Evolutionary conservation across 2,888 invertebrate species (phyloP), one percentile per base, ranked within the genome.

Genomic region (Phrixothrix hirtus): DNA sequence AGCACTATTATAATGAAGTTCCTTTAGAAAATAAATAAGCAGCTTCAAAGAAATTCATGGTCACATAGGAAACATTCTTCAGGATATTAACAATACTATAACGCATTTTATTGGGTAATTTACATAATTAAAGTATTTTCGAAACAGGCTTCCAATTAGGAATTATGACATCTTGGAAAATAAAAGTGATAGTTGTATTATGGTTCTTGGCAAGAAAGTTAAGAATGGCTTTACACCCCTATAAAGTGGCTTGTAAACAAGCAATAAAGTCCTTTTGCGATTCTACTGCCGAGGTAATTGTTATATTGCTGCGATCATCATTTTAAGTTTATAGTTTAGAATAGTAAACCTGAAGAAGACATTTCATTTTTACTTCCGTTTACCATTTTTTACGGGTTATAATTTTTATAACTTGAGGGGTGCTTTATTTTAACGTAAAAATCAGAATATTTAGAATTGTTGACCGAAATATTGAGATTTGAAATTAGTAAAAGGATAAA

Each of bases 161-260:
- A 44, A 48, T 53, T 53, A 53, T 48, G 47, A 37, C 53, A 47
- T 38, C 26, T 38, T 31, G 15, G 43, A 34, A 25, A 53, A 43
- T 47, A 47, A 53, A 47, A 46, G 37, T 30, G 37, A 53, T 53
- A 43, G 47, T 48, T 53, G 41, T 37, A 41, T 42, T 43, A 29
- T 14, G 39, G 35, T 49, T 52, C 48, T 46, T 46, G 50, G 45
- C 44, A 38, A 53, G 55, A 42, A 56, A 57, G 41, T 52, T 48
- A 55, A 58, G 60, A 60, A 60, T 60, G 57, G 57, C 53, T 61
- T 61, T 61, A 61, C 57, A 57, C 53, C 57, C 54, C 53, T 54
- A 59, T 61, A 61, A 61, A 61, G 52, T 58, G 56, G 41, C 48
- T 45, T 61, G 61, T 61, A 58, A 61, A 61, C 61, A 59, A 55